Conservation (phyloP, 2,797 vertebrate species). For the Alcedo atthis region DNA sequence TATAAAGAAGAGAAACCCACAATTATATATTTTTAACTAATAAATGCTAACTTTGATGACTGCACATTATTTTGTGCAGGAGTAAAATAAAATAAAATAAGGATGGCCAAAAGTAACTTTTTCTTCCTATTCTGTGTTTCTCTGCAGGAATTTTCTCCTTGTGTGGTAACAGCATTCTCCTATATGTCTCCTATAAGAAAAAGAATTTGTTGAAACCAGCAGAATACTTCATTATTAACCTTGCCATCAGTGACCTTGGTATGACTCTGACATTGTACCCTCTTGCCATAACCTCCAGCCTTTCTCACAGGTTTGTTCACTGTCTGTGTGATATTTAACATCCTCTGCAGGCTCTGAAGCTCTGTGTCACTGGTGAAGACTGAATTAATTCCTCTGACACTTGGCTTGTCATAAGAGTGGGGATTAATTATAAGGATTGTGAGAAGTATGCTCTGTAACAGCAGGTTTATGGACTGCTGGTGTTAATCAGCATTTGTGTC, state of each 20-base stretch:
- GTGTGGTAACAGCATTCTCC: constrained; percentile 80
- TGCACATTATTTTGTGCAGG: not conserved
- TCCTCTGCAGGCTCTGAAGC: not conserved
- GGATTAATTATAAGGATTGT: not conserved
- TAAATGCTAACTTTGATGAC: not conserved
- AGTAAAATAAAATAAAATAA: not conserved
- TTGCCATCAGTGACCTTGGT: constrained; percentile 84
- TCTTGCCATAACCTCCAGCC: constrained; percentile 83
- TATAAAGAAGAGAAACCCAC: not conserved
- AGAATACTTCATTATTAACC: constrained; percentile 85
- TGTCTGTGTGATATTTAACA: not conserved
- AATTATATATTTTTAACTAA: not conserved
- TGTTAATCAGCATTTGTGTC: not conserved
- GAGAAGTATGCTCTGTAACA: not conserved
- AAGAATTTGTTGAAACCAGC: constrained; percentile 83
- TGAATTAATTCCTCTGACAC: not conserved
- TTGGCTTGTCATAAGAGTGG: not conserved
- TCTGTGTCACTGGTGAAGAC: not conserved
- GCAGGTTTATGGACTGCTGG: not conserved
- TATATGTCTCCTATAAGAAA: constrained; percentile 83
- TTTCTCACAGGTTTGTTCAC: constrained; percentile 82
- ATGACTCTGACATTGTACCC: constrained; percentile 85
- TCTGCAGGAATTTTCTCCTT: constrained; percentile 79
- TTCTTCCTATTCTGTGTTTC: not conserved
- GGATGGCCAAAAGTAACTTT: not conserved